These are phyloP conservation scores for Nerophis ophidion DNA, from an alignment of 2,113 vertebrate species.

Conservation along the genomic window DNA sequence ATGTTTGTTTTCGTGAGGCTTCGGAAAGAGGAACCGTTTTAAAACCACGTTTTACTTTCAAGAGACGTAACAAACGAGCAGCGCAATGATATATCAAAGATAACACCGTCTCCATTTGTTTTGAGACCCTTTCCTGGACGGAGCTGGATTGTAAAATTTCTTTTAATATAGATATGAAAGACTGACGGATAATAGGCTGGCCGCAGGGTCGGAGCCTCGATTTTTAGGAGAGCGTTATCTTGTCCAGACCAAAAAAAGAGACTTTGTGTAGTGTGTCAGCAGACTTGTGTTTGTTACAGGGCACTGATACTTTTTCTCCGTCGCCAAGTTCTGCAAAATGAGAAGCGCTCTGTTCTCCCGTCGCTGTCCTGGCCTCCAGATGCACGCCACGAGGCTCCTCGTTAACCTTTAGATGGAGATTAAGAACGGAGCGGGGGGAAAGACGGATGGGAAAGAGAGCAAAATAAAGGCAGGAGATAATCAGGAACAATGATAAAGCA, in stretches of 20 bases:
- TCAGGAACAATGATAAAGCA: background rate
- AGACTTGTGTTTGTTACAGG: conserved; percentile 4
- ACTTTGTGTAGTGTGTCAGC: background rate
- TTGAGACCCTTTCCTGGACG: background rate
- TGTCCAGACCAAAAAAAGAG: background rate
- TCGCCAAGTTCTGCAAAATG: conserved; percentile 70
- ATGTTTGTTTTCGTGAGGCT: conserved; percentile 38
- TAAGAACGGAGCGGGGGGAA: background rate
- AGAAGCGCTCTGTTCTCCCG: conserved; percentile 62
- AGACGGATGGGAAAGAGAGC: background rate
- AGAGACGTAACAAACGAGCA: conserved; percentile 34
- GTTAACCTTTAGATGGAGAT: conserved; percentile 71
- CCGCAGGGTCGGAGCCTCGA: conserved; percentile 5
- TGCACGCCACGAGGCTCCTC: conserved; percentile 70
- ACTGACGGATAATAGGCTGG: conserved; percentile 15
- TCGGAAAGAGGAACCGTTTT: conserved; percentile 15
- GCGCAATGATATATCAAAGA: conserved; percentile 43
- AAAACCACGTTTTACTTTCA: conserved; percentile 32
- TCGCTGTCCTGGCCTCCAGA: conserved; percentile 51
- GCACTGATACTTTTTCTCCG: conserved; percentile 75
- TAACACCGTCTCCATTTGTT: conserved; percentile 17
- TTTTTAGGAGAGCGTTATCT: conserved; percentile 6
- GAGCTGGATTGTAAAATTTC: conserved; percentile 20
- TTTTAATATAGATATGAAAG: conserved; percentile 32
- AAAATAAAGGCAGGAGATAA: background rate